Percentiles rank a stretch among this genome's conserved stretches.
These are phyloP conservation scores for Pollenia angustigena DNA, from an alignment of 2,888 invertebrate species.

Conservation along the genomic window DNA sequence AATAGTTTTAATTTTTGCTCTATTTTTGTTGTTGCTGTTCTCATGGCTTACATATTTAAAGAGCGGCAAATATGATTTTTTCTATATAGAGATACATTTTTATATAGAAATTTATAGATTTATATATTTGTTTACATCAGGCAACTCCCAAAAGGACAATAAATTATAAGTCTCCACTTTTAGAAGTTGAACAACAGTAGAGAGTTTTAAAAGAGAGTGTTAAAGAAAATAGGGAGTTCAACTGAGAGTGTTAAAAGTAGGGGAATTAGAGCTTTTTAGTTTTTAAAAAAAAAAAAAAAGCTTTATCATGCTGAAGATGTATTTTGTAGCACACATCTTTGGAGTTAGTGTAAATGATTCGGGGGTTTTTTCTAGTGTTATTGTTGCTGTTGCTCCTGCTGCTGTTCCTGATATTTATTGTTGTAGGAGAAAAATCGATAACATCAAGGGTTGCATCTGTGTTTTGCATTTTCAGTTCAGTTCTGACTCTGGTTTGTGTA, in stretches of 20 bases:
- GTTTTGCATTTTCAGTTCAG: slow-evolving; percentile 54
- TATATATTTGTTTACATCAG: slow-evolving; percentile 66
- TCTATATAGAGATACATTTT: background rate
- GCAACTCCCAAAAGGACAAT: slow-evolving; percentile 72
- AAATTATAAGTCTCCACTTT: slow-evolving; percentile 62
- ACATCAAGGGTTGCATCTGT: slow-evolving; percentile 72
- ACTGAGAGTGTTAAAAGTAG: slow-evolving; percentile 26
- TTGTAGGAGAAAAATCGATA: slow-evolving; percentile 73
- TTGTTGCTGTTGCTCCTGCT: slow-evolving; percentile 11
- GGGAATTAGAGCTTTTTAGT: slow-evolving; percentile 45
- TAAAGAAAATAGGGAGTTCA: slow-evolving; percentile 34
- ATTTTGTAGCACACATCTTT: slow-evolving; percentile 29
- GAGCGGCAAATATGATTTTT: slow-evolving; percentile 31
- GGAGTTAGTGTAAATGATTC: slow-evolving; percentile 30
- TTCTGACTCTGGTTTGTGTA: slow-evolving; percentile 34
- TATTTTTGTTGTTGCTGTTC: slow-evolving; percentile 25
- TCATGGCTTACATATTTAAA: slow-evolving; percentile 33
- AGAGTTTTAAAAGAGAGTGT: slow-evolving; percentile 13
- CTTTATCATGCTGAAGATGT: slow-evolving; percentile 44
- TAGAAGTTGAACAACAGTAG: slow-evolving; percentile 17
- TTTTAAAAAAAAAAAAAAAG: background rate
- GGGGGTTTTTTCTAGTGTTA: background rate
- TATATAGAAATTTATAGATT: slow-evolving; percentile 41
- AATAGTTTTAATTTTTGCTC: slow-evolving; percentile 47
- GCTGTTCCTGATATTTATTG: slow-evolving; percentile 21